These are phyloP conservation scores for Clunio marinus DNA, from an alignment of 2,888 invertebrate genomes.

Conservation along the genomic window DNA sequence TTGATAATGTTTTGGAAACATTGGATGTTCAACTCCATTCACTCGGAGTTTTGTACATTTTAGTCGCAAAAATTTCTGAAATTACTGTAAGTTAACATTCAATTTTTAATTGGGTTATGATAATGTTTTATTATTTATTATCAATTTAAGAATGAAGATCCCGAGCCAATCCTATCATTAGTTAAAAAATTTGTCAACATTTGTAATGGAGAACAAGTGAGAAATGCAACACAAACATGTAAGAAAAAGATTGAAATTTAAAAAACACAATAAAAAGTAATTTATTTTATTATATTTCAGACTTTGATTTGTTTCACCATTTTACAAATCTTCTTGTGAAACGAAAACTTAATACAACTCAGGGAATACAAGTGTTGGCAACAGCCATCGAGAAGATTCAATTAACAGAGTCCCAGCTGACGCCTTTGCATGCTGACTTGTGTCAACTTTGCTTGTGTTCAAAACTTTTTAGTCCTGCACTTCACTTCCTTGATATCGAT, in stretches of 20 bases:
- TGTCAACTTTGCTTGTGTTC: slow-evolving; percentile 87
- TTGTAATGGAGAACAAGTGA: slow-evolving; percentile 86
- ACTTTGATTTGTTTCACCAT: slow-evolving; percentile 83
- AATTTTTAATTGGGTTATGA: background rate
- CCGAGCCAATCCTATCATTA: slow-evolving; percentile 58
- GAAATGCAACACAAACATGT: slow-evolving; percentile 82
- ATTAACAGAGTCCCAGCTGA: slow-evolving; percentile 81
- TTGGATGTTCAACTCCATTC: slow-evolving; percentile 89
- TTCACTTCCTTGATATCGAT: slow-evolving; percentile 83
- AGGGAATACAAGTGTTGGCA: slow-evolving; percentile 76
- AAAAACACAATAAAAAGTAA: background rate
- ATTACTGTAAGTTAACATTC: slow-evolving; percentile 52
- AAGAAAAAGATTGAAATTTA: no score
- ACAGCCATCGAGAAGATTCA: slow-evolving; percentile 86
- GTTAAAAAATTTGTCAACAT: slow-evolving; percentile 81
- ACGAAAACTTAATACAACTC: slow-evolving; percentile 66
- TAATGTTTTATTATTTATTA: background rate
- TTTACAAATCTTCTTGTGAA: slow-evolving; percentile 75
- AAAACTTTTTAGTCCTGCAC: slow-evolving; percentile 86
- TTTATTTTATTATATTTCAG: slow-evolving; percentile 53
- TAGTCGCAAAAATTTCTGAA: slow-evolving; percentile 72
- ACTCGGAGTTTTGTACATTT: slow-evolving; percentile 78
- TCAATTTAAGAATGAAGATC: slow-evolving; percentile 45
- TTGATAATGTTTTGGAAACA: slow-evolving; percentile 87
- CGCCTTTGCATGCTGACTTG: slow-evolving; percentile 89